Evolutionary conservation across 2,113 vertebrate species (phyloP), one percentile per base, ranked within the genome.

Genomic region (Ochotona curzoniae): DNA sequence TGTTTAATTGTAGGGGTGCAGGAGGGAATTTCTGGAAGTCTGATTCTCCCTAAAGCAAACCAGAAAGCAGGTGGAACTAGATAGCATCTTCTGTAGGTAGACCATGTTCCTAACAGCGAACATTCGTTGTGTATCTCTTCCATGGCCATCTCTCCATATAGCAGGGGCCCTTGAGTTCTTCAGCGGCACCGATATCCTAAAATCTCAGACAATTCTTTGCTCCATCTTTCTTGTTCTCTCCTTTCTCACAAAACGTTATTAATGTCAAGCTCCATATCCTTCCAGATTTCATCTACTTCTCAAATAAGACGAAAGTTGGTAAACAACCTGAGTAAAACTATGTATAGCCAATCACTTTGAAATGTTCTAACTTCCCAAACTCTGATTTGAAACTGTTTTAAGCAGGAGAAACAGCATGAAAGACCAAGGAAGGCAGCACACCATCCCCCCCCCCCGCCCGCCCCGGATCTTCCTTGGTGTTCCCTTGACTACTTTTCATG

Each of bases 291-390:
- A 80, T 23, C 15, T 74, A 51, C 57, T n/a, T 94, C 12, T 90
- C 51, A 87, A 87, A 49, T 44, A 4, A 8, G 26, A 85, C 87
- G 20, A 85, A 38, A 69, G 26, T 21, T 71, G 21, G 79, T 69
- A 51, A 87, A 38, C 30, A 20, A n/a, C 25, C 51, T n/a, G 17
- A 7, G 32, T 13, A 32, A 75, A 49, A 89, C 7, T 81, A 75
- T 75, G 85, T 26, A 47, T 60, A 93, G 49, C 25, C 25, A 47
- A 73, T 89, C 15, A 63, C 25, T 61, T 95, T 93, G 21, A 93
- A 87, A 49, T 70, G 69, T 81, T 32, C 21, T 54, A 49, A 57
- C 32, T 73, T 94, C 14, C 23, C 32, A 76, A 69, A 76, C 85
- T 76, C 30, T 89, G n/a, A 60, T 85, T 89, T 86, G 47, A 82